Percentiles rank a stretch among this genome's conserved stretches.
phyloP scores from a whole-genome alignment of 2,797 vertebrate species.

The Protosalanx chinensis region DNA sequence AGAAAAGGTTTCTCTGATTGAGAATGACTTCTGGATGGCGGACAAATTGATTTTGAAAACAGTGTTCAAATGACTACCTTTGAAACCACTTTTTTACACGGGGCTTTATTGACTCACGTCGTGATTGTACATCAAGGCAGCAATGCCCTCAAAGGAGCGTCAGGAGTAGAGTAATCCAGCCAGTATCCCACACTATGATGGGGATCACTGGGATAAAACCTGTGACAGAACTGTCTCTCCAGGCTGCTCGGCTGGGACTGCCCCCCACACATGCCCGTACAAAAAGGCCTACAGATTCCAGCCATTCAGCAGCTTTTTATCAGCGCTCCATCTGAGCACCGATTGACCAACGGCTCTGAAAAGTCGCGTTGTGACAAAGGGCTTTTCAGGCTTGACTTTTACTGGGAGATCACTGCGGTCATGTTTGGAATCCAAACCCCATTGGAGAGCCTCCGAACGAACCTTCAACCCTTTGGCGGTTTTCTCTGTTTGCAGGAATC shows the following conservation, averaged over 20 bases:
- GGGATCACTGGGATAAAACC: conserved; percentile 16
- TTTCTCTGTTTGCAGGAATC: background rate
- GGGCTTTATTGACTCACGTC: conserved; percentile 6
- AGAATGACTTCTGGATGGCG: no score
- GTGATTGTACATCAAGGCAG: conserved; percentile 1
- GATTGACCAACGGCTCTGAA: conserved; percentile 22
- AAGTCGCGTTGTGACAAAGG: conserved; percentile 8
- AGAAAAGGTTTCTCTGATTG: no score
- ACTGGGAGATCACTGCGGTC: conserved; percentile 9
- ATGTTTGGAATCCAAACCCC: background rate
- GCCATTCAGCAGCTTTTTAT: conserved; percentile 38
- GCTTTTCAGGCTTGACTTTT: conserved; percentile 10
- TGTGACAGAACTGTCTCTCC: conserved; percentile 28
- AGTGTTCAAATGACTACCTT: no score
- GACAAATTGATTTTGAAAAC: no score
- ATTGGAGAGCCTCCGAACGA: background rate
- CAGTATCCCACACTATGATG: conserved; percentile 24
- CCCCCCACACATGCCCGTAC: conserved; percentile 29
- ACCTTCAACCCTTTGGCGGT: background rate
- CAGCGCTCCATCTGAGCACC: conserved; percentile 22
- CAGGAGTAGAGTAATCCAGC: conserved; percentile 31
- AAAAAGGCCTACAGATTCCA: conserved; percentile 17
- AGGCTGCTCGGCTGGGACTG: conserved; percentile 2
- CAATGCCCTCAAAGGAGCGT: background rate
- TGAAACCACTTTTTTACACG: background rate